These are phyloP conservation scores for Drosophila mettleri DNA, from an alignment of 2,888 invertebrate species.

Conservation along the genomic window DNA sequence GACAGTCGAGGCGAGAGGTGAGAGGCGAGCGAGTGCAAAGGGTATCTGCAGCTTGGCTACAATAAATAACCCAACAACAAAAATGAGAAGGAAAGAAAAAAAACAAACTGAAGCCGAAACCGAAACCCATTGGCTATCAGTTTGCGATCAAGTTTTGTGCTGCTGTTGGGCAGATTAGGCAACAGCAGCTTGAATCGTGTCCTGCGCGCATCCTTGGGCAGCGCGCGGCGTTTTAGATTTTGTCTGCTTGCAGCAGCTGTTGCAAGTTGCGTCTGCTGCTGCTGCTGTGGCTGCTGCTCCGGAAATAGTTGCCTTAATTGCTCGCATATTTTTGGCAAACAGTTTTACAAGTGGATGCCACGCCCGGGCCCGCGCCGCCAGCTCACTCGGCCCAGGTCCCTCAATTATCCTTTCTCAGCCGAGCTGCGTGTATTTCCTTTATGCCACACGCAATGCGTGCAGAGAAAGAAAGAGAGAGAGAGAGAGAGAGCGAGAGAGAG, in stretches of 20 bases:
- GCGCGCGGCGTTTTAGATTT: slow-evolving; percentile 33
- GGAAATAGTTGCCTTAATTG: slow-evolving; percentile 49
- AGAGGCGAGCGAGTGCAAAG: slow-evolving; percentile 33
- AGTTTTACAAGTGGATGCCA: slow-evolving; percentile 22
- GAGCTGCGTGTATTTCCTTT: slow-evolving; percentile 11
- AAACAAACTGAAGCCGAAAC: neutral
- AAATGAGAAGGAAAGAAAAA: no score
- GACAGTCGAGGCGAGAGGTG: slow-evolving; percentile 3
- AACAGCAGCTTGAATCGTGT: slow-evolving; percentile 21
- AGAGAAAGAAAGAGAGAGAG: neutral
- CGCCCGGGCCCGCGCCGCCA: neutral
- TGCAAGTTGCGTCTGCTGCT: slow-evolving; percentile 27
- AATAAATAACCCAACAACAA: slow-evolving; percentile 49
- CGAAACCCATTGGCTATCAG: slow-evolving; percentile 61
- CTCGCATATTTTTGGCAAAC: slow-evolving; percentile 41
- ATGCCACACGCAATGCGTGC: slow-evolving; percentile 26
- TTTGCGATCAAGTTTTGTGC: slow-evolving; percentile 61
- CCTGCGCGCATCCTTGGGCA: slow-evolving; percentile 48
- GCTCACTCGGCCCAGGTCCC: slow-evolving; percentile 21
- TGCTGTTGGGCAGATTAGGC: slow-evolving; percentile 60
- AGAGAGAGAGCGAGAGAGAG: no score
- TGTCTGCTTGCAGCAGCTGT: slow-evolving; percentile 37
- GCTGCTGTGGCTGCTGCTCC: slow-evolving; percentile 30
- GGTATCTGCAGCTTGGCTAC: slow-evolving; percentile 68
- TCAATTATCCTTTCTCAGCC: slow-evolving; percentile 38